These are phyloP conservation scores for Elephas maximus DNA, from an alignment of 2,113 vertebrate genomes.

Conservation along the genomic window DNA sequence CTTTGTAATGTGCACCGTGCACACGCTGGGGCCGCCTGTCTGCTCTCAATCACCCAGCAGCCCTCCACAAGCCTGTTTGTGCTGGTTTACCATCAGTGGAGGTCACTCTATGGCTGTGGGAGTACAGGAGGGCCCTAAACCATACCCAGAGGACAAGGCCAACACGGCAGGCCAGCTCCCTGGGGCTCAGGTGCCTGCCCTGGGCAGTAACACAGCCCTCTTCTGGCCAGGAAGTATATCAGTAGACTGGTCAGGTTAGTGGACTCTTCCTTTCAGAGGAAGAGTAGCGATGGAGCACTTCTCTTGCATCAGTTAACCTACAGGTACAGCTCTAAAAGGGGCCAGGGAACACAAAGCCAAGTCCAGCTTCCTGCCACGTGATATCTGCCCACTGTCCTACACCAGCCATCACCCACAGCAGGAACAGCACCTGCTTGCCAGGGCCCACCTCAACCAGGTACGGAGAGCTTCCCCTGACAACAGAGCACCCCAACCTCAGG, in stretches of 20 bases:
- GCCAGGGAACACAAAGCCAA: not conserved
- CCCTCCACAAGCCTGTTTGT: not conserved
- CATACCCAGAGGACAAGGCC: not conserved
- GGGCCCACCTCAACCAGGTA: not conserved
- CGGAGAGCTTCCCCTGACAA: too few species aligned
- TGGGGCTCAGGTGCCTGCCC: not conserved
- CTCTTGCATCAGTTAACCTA: not conserved
- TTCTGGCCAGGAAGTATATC: conserved; percentile 23
- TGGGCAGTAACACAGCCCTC: conserved; percentile 49
- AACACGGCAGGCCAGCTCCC: not conserved
- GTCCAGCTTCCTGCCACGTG: not conserved
- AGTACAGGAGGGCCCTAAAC: not conserved
- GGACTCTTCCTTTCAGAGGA: conserved; percentile 31
- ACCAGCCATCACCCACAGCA: not conserved
- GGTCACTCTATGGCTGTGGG: not conserved
- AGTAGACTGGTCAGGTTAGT: not conserved
- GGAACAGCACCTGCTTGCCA: not conserved
- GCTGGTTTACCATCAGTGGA: not conserved
- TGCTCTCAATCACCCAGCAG: not conserved
- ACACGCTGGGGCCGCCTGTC: not conserved
- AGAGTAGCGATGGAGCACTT: not conserved
- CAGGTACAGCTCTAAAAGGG: not conserved
- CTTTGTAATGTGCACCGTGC: too few species aligned
- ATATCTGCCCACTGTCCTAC: rapidly evolving
- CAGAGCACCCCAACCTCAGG: not conserved